A percentile compares a stretch with the other conserved stretches of the same genome.
phyloP scores from a whole-genome alignment of 2,113 vertebrate species.

The Castor canadensis region DNA sequence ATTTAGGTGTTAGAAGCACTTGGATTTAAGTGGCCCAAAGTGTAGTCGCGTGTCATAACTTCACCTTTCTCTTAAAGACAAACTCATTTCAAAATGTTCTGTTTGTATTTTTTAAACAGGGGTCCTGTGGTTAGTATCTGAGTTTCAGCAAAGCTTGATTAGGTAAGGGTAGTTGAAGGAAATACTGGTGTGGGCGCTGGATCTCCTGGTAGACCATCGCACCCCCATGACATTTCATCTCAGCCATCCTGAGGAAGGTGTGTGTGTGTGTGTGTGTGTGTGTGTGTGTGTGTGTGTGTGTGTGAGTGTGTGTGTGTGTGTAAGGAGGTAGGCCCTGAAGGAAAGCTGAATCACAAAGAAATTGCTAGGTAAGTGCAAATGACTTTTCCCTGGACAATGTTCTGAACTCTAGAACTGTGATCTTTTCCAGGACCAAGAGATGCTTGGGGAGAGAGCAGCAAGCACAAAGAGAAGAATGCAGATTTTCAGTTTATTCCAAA shows the following conservation, averaged over 20 bases:
- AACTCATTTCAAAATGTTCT: too few species aligned
- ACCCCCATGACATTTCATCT: too few species aligned
- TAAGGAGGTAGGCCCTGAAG: background rate
- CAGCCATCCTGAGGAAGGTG: too few species aligned
- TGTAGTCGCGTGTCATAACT: background rate
- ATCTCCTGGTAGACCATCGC: too few species aligned
- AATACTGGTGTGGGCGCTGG: too few species aligned
- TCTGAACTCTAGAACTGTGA: background rate
- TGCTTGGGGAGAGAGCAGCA: background rate
- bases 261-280: too few species aligned
- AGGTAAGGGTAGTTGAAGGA: background rate
- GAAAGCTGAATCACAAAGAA: background rate
- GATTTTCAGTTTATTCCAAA: background rate
- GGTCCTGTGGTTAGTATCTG: background rate
- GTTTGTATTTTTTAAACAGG: background rate
- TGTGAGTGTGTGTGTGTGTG: too few species aligned
- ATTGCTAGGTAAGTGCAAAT: background rate
- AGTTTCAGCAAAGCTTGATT: background rate
- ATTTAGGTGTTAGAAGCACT: too few species aligned
- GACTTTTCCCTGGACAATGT: background rate
- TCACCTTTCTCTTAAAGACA: background rate
- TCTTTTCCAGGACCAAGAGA: background rate
- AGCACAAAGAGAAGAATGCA: background rate
- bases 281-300: too few species aligned
- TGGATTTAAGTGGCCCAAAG: background rate